These are phyloP conservation scores for Camelus dromedarius DNA, from an alignment of 2,113 vertebrate species.

Conservation along the genomic window DNA sequence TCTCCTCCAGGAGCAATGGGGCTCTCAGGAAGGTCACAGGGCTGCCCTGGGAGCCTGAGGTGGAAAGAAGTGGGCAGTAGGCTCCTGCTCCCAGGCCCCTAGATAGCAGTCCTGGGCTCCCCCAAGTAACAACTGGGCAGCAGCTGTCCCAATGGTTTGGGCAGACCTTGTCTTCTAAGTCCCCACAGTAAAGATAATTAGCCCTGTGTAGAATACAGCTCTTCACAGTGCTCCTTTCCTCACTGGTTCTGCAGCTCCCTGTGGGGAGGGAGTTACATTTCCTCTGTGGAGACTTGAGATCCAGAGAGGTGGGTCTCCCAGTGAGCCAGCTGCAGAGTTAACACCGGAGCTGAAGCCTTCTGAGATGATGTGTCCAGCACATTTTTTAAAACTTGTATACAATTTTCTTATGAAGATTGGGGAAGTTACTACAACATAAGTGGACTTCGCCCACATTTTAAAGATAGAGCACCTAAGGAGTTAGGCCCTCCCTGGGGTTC, in stretches of 20 bases:
- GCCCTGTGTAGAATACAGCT: too few species aligned
- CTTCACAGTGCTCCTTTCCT: not conserved
- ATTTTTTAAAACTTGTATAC: not conserved
- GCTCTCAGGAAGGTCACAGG: not conserved
- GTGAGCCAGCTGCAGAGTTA: not conserved
- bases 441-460: constrained; percentile 13
- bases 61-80: not conserved
- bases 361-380: not conserved
- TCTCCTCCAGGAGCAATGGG: not conserved
- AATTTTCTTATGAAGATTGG: not conserved
- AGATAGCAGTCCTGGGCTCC: not conserved
- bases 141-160: not conserved
- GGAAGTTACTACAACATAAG: not conserved
- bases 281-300: not conserved
- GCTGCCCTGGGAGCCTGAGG: not conserved
- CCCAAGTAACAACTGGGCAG: not conserved
- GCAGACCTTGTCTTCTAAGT: not conserved
- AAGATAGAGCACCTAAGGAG: not conserved
- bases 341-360: not conserved
- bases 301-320: not conserved
- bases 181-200: not conserved
- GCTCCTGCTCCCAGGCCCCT: not conserved
- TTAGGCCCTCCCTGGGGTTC: not conserved
- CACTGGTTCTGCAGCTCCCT: not conserved
- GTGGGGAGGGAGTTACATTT: not conserved